A percentile compares a stretch with the other conserved stretches of the same genome.
Evolutionary conservation across 2,888 invertebrate species (phyloP).

Genomic region (Sinotaia quadrata): DNA sequence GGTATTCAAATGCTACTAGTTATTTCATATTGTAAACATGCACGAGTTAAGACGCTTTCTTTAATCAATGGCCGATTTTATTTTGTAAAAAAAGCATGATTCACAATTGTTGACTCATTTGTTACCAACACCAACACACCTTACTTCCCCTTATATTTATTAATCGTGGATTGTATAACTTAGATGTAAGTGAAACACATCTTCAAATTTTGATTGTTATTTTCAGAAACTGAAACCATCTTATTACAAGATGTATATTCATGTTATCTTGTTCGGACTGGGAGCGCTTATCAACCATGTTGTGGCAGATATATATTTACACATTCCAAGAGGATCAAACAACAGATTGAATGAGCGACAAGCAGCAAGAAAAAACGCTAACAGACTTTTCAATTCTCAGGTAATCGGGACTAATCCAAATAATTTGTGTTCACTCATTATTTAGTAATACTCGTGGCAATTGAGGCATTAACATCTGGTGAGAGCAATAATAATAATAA

Average conservation of each 20-base stretch:
- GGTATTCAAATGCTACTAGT: no score
- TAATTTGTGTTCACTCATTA: not conserved
- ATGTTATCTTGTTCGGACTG: not conserved
- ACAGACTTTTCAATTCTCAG: conserved; percentile 71
- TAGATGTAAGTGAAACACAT: not conserved
- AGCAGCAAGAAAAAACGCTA: conserved; percentile 65
- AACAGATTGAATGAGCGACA: conserved; percentile 70
- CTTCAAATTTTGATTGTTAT: not conserved
- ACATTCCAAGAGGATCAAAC: conserved; percentile 68
- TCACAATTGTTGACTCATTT: no score
- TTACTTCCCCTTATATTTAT: no score
- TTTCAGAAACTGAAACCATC: not conserved
- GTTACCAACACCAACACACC: no score
- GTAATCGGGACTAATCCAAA: conserved; percentile 40
- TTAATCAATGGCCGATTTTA: no score
- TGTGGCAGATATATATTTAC: conserved; percentile 67
- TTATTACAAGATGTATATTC: not conserved
- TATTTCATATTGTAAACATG: no score
- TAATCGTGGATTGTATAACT: not conserved
- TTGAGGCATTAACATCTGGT: no score
- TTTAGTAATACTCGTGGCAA: not conserved
- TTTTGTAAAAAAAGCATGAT: no score
- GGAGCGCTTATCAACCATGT: no score
- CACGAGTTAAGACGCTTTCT: no score
- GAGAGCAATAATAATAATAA: not conserved